phyloP scores from a whole-genome alignment of 2,797 vertebrate genomes.

The Anguilla anguilla region DNA sequence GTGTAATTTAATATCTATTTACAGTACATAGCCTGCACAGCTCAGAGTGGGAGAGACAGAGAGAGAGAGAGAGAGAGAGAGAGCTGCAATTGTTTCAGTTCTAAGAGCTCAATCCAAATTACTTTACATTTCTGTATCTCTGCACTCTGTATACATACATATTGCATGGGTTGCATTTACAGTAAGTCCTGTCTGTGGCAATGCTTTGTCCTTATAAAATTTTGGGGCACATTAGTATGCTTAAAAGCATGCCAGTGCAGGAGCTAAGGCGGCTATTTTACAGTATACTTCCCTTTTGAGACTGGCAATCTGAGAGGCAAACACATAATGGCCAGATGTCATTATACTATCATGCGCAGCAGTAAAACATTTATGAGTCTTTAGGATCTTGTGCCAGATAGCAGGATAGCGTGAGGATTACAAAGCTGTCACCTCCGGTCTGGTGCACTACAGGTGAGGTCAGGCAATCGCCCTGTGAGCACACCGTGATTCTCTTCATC shows the following conservation, averaged over 20 bases:
- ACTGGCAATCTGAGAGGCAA: constrained; percentile 41
- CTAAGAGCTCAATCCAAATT: neutral
- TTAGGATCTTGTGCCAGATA: constrained; percentile 53
- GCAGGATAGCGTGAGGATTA: constrained; percentile 48
- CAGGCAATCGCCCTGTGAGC: constrained; percentile 34
- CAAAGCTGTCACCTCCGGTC: constrained; percentile 31
- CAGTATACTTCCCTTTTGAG: constrained; percentile 48
- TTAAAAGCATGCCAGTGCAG: neutral
- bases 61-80: neutral
- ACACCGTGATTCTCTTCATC: constrained; percentile 17
- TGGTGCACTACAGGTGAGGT: constrained; percentile 39
- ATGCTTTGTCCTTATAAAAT: constrained; percentile 22
- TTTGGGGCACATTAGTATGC: constrained; percentile 30
- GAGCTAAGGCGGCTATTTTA: constrained; percentile 31
- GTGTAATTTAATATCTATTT: neutral
- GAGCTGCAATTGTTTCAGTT: neutral
- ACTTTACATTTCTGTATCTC: constrained; percentile 9
- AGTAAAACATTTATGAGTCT: constrained; percentile 70
- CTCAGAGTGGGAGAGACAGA: neutral
- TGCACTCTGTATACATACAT: neutral
- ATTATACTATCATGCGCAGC: constrained; percentile 59
- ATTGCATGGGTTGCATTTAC: neutral
- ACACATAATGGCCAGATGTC: constrained; percentile 65
- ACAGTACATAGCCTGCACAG: neutral
- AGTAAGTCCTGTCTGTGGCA: neutral